Evolutionary conservation across 2,113 vertebrate species (phyloP).

Genomic region (Podarcis raffonei): DNA sequence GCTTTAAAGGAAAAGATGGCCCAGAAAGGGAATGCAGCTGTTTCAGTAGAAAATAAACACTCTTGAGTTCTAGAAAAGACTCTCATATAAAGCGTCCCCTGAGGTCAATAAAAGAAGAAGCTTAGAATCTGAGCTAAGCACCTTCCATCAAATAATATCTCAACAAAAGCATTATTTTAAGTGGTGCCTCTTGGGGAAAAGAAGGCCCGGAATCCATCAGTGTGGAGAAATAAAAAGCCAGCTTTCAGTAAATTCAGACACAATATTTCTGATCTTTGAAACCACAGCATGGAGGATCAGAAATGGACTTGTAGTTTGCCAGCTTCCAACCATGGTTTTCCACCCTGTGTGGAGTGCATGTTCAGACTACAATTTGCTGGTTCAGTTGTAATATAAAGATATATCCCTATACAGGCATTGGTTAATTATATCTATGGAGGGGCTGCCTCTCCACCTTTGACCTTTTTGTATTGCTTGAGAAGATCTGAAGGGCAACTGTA

Average conservation of each 20-base stretch:
- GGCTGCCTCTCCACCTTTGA: too few relatives aligned
- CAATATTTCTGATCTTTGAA: not conserved
- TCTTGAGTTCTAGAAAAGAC: too few relatives aligned
- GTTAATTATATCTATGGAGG: too few relatives aligned
- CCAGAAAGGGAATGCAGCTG: not conserved
- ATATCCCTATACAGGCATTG: too few relatives aligned
- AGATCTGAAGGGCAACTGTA: too few relatives aligned
- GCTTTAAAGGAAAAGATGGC: not conserved
- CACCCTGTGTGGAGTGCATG: not conserved
- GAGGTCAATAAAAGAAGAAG: too few relatives aligned
- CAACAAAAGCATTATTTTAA: not conserved
- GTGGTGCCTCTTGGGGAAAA: not conserved
- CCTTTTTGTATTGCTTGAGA: too few relatives aligned
- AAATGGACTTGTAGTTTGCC: not conserved
- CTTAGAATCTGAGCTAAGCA: not conserved
- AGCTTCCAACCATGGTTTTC: not conserved
- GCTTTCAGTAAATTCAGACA: not conserved
- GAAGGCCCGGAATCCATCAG: not conserved
- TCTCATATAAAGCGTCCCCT: too few relatives aligned
- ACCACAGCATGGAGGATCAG: not conserved
- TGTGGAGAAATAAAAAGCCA: not conserved
- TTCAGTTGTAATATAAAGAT: not conserved
- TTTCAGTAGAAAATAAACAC: too few relatives aligned
- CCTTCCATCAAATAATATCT: not conserved
- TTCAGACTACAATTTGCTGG: not conserved